A percentile compares a stretch with the other conserved stretches of the same genome.
Evolutionary conservation across 1,140 invertebrate genomes (phyloP).

Genomic region (Epicauta chinensis): DNA sequence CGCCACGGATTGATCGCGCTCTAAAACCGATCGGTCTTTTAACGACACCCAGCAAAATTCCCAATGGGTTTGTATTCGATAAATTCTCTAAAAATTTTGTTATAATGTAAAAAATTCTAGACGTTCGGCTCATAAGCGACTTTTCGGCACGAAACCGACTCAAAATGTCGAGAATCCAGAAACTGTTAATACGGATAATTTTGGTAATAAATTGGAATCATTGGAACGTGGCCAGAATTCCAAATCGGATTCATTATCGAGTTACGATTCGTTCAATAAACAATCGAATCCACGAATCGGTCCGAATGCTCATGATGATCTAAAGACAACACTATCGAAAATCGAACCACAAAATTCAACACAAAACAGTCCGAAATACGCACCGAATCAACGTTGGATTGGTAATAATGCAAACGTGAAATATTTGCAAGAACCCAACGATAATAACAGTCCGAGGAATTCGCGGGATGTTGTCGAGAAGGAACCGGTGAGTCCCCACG

Average conservation of each 20-base stretch:
- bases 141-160: constrained; percentile 49
- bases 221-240: constrained; percentile 51
- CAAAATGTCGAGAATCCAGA: constrained; percentile 25
- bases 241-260: constrained; percentile 73
- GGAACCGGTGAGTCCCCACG: constrained; percentile 28
- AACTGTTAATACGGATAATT: constrained; percentile 20
- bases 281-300: constrained; percentile 52
- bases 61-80: constrained; percentile 23
- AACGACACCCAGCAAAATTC: constrained; percentile 35
- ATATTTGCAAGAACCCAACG: constrained; percentile 31
- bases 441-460: constrained; percentile 37
- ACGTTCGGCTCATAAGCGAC: constrained; percentile 51
- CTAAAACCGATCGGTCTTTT: constrained; percentile 56
- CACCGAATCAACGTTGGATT: background rate
- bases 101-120: constrained; percentile 21
- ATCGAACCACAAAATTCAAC: constrained; percentile 31
- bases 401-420: constrained; percentile 40
- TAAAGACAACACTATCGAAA: constrained; percentile 63
- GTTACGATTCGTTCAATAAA: constrained; percentile 75
- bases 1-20: constrained; percentile 73
- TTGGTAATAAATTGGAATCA: constrained; percentile 40
- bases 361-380: constrained; percentile 43
- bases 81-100: constrained; percentile 1
- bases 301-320: constrained; percentile 83
- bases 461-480: constrained; percentile 37